These are phyloP conservation scores for Lottia scabra DNA, from an alignment of 2,888 invertebrate genomes.

Conservation along the genomic window DNA sequence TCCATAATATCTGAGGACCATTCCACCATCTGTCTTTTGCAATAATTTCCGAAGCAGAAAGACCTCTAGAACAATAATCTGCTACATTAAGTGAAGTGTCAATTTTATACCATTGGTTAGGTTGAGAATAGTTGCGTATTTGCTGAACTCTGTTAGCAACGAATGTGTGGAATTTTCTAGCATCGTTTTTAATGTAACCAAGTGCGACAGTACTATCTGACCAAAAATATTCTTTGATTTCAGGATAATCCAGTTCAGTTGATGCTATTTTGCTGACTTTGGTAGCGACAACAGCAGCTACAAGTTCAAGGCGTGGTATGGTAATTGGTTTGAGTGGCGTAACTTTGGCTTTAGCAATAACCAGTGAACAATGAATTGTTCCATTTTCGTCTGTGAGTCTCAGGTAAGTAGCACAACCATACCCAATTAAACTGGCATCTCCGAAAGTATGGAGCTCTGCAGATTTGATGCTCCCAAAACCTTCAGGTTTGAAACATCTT, in stretches of 20 bases:
- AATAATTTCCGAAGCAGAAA: not conserved
- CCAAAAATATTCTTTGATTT: not conserved
- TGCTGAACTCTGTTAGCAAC: not conserved
- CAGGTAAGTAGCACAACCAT: not conserved
- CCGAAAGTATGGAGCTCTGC: constrained; percentile 10
- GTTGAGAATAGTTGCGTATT: not conserved
- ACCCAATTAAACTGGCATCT: not conserved
- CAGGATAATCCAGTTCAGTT: no score
- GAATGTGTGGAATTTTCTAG: not conserved
- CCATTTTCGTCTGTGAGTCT: not conserved
- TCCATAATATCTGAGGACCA: not conserved
- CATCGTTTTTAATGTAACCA: not conserved
- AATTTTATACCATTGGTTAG: not conserved
- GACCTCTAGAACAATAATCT: constrained; percentile 21
- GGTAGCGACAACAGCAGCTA: not conserved
- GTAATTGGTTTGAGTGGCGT: not conserved
- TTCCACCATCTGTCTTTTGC: not conserved
- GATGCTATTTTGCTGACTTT: not conserved
- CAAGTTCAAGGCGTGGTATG: not conserved
- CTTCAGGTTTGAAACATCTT: not conserved
- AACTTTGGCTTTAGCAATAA: not conserved
- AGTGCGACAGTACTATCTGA: not conserved
- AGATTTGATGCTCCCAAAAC: not conserved
- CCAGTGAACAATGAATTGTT: not conserved
- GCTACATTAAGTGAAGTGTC: not conserved